Evolutionary conservation across 2,888 invertebrate species (phyloP).

Genomic region (Agapostemon virescens): DNA sequence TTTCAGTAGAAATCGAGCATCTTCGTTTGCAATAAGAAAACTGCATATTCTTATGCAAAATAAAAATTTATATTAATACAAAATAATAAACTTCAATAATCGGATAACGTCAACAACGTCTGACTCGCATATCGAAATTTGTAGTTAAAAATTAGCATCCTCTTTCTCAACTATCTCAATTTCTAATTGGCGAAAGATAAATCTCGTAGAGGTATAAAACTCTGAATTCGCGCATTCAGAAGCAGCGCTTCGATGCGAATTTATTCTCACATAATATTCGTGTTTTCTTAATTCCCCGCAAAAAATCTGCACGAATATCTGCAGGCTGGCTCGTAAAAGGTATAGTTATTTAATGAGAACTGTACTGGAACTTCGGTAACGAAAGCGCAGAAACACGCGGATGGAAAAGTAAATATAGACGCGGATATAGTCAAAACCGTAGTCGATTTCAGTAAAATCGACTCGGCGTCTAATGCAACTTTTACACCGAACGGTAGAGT

Average conservation of each 20-base stretch:
- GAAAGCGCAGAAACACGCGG: not conserved
- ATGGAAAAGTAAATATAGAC: not conserved
- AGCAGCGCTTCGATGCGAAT: not conserved
- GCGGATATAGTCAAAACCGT: not conserved
- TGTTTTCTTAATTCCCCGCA: not conserved
- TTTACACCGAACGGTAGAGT: not conserved
- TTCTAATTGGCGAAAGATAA: not conserved
- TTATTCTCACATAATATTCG: not conserved
- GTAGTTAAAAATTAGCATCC: too few species aligned
- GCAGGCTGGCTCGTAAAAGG: not conserved
- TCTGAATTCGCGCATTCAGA: not conserved
- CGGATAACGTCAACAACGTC: too few species aligned
- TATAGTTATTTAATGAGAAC: not conserved
- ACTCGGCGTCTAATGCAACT: conserved; percentile 4
- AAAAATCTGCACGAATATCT: not conserved
- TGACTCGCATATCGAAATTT: too few species aligned
- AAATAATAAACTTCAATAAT: too few species aligned
- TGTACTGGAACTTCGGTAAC: not conserved
- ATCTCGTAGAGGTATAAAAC: not conserved
- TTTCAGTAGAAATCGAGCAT: too few species aligned
- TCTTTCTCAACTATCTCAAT: too few species aligned
- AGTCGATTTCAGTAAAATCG: not conserved
- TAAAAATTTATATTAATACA: too few species aligned
- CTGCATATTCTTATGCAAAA: too few species aligned
- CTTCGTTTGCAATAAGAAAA: too few species aligned